Evolutionary conservation across 37 sponge, comb jelly and placozoan species (phyloP), one percentile per base, ranked within the genome.

Genomic region (Ianthella basta): DNA sequence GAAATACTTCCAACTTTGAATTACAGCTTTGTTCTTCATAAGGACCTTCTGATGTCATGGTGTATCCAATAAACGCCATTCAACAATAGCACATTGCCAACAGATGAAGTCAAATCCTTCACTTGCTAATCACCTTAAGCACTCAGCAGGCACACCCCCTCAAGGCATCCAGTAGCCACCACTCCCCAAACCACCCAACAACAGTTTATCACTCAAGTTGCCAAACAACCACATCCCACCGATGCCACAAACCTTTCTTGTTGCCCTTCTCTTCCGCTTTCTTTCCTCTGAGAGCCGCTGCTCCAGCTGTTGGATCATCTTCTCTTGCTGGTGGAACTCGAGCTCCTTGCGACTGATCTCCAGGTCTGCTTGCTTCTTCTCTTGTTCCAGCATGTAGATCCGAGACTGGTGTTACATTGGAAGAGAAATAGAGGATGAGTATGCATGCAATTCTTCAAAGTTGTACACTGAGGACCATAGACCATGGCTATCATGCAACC

Each of bases 331-430:
- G 40, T 59, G 55, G 32, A 80, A 56, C 29, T 86, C 88, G 0
- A 94, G 63, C 16, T 84, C 75, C 56, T 59, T 65, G 15, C 86
- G 85, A 65, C 88, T 80, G 0, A 94, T 88, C 50, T 94, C 91
- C 65, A 94, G 57, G 60, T 94, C 94, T 81, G 88, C 80, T 14
- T 86, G 56, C 30, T 91, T 55, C 81, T 94, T 90, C 63, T 88
- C 86, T 56, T 90, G 91, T 50, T 94, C 94, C 94, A 94, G 90
- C 94, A 94, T 94, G 86, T 94, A 94, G n/a, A 94, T 88, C 64
- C 89, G 94, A 70, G 94, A 94, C 94, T 94, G 72, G 37, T 30
- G 54, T 35, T 10, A 37, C 29, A 37, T 6, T 25, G 29, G 55
- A 37, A 15, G 34, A 55, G 50, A 35, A 85, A 53, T n/a, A n/a